Evolutionary conservation across 2,113 vertebrate genomes (phyloP).

Genomic region (Hymenochirus boettgeri): DNA sequence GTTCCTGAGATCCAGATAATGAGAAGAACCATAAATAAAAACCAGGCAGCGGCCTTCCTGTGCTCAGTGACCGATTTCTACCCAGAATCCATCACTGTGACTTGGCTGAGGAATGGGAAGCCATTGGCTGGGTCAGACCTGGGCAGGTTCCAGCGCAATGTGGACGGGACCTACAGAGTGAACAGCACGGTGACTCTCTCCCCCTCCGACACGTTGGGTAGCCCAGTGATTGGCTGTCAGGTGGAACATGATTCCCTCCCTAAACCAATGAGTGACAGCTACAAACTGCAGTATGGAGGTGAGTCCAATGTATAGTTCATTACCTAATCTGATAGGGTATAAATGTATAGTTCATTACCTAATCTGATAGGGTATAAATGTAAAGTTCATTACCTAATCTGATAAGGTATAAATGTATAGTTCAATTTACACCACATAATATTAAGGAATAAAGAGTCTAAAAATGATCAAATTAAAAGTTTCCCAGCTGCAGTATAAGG

Average conservation of each 20-base stretch:
- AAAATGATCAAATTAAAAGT: too few species aligned
- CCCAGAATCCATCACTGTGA: constrained; percentile 9
- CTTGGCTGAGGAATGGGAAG: constrained; percentile 18
- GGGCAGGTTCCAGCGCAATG: background rate
- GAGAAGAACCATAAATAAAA: background rate
- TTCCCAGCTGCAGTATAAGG: too few species aligned
- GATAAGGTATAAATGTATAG: too few species aligned
- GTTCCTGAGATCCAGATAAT: constrained; percentile 1
- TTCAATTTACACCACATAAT: too few species aligned
- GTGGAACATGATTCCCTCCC: constrained; percentile 17
- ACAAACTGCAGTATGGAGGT: constrained; percentile 16
- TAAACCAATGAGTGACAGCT: background rate
- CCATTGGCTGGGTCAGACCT: background rate
- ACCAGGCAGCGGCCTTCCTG: background rate
- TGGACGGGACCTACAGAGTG: constrained; percentile 4
- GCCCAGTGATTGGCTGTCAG: background rate
- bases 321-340: too few species aligned
- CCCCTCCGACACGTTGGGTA: background rate
- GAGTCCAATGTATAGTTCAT: too few species aligned
- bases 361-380: too few species aligned
- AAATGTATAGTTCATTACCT: too few species aligned
- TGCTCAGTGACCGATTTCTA: constrained; percentile 19
- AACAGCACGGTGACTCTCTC: constrained; percentile 10
- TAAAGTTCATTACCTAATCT: too few species aligned
- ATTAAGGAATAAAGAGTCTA: too few species aligned